Base-by-base conservation (phyloP, 1,140 invertebrate genomes). In the Platyscapa corneri region DNA sequence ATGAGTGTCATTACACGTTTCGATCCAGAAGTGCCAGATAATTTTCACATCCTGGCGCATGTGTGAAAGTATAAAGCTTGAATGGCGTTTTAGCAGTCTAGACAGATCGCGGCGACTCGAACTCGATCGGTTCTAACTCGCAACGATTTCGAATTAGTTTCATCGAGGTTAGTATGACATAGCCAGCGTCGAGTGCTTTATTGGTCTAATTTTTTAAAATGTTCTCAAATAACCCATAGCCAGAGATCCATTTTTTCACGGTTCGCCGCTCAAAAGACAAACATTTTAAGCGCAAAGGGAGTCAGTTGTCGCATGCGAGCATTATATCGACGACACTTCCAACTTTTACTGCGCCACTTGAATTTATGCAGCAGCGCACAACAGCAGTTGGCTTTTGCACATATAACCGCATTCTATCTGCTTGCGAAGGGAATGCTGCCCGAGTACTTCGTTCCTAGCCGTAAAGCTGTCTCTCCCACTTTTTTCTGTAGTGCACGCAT, bases 321-420 rank as follows among this genome's bases (percentile, higher is more conserved):
- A 72, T 74, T 75, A 75, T 30, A 75, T 49, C 23, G 42, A 2
- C 42, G 37, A 8, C 5, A 14, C 3, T 34, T 6, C 30, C 16
- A 32, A 64, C 79, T 72, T 72, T 82, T 74, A 72, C 46, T 72
- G 64, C 67, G 42, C 1, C 39, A 32, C 39, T 20, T 23, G 42
- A 82, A 82, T 81, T 81, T 81, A 72, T 82, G 32, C 81, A 39
- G 34, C 49, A 49, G 14, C 37, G n/a, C 37, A 32, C 30, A 70
- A 72, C 32, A 34, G 16, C 64, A n/a, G 5, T 20, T 30, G 34
- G 67, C 20, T 0, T 18, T 7, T 23, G 67, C 32, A 3, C 1
- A 14, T 72, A 39, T 20, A 6, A 60, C 56, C 23, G 10, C 56
- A 70, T 8, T 67, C 16, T 8, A 70, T 70, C 34, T 32, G 34